A percentile compares a stretch with the other conserved stretches of the same genome.
Conservation (phyloP, 2,888 invertebrate species). For the Macrophya alboannulata region DNA sequence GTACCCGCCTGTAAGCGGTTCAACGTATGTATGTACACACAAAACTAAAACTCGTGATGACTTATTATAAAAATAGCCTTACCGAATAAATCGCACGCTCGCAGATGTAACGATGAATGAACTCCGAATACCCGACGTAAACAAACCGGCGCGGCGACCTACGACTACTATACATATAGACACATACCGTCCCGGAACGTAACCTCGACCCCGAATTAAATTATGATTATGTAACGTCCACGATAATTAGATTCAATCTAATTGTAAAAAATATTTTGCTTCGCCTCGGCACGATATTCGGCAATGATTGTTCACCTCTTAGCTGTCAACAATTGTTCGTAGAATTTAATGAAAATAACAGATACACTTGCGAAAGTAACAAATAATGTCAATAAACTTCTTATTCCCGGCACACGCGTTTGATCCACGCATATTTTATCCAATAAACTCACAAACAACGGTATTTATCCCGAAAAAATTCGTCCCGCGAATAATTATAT, state of each 20-base stretch:
- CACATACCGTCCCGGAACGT: neutral
- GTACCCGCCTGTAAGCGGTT: neutral
- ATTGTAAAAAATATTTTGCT: neutral
- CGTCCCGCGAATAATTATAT: neutral
- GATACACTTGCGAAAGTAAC: neutral
- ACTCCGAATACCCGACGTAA: neutral
- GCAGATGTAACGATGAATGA: constrained; percentile 1
- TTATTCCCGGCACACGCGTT: neutral
- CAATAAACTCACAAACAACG: neutral
- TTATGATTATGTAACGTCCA: neutral
- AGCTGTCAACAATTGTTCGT: neutral
- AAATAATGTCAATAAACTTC: neutral
- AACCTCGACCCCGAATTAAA: neutral
- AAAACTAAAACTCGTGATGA: neutral
- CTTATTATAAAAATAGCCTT: neutral
- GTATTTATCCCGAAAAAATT: neutral
- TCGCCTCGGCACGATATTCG: neutral
- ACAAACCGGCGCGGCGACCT: neutral
- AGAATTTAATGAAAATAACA: neutral
- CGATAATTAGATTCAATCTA: neutral
- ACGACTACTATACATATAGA: neutral
- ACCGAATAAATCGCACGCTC: neutral
- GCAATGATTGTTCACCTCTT: neutral
- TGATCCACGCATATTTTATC: neutral
- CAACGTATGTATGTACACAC: neutral